Percentiles rank a stretch among this genome's conserved stretches.
These are phyloP conservation scores for Gari tellinella DNA, from an alignment of 2,888 invertebrate genomes.

Conservation along the genomic window DNA sequence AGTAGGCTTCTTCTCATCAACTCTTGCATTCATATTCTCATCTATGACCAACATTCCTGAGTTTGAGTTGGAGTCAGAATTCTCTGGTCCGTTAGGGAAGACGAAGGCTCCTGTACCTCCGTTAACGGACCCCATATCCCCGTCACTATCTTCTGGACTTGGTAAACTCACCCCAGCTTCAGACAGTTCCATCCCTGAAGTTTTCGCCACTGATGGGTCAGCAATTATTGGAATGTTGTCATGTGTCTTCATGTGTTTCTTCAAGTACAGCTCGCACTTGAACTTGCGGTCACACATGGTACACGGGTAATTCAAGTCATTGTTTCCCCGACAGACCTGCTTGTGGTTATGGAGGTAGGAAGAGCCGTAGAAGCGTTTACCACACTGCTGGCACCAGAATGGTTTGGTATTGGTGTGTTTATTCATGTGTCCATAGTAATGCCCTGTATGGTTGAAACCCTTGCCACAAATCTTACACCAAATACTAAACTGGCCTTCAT, in stretches of 20 bases:
- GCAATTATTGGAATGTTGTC: conserved; percentile 46
- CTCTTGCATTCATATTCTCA: conserved; percentile 2
- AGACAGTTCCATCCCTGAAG: conserved; percentile 13
- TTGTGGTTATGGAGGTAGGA: conserved; percentile 61
- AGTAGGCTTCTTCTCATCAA: background rate
- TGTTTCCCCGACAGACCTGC: conserved; percentile 54
- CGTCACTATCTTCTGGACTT: background rate
- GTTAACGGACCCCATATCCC: background rate
- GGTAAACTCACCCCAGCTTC: conserved; percentile 16
- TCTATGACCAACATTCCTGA: conserved; percentile 28
- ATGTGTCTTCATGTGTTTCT: conserved; percentile 58
- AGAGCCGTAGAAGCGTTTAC: conserved; percentile 56
- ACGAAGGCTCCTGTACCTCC: conserved; percentile 22
- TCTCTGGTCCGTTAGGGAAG: conserved; percentile 41
- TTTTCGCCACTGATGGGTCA: conserved; percentile 27
- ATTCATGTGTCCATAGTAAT: conserved; percentile 62
- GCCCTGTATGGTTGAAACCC: conserved; percentile 58
- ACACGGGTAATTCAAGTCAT: conserved; percentile 46
- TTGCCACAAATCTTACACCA: conserved; percentile 58
- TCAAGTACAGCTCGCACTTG: conserved; percentile 57
- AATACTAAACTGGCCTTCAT: conserved; percentile 57
- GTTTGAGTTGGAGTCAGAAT: conserved; percentile 40
- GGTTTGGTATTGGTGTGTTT: conserved; percentile 60
- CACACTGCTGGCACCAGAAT: conserved; percentile 61
- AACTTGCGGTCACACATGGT: conserved; percentile 50